Evolutionary conservation across 2,888 invertebrate genomes (phyloP).

Genomic region (Meiosimyza decipiens): DNA sequence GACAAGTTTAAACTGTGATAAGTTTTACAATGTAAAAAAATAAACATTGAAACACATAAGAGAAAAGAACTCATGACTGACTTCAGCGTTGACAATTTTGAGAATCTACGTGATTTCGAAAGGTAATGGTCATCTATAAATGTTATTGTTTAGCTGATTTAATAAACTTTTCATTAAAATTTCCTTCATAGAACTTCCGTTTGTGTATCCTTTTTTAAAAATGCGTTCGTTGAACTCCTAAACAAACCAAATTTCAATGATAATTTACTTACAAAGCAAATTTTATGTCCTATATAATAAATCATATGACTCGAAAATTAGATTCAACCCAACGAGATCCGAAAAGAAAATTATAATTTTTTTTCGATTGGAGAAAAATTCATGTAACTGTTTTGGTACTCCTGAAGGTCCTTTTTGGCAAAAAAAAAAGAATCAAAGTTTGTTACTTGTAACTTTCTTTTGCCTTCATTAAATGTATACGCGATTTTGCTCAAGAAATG

Average conservation of each 20-base stretch:
- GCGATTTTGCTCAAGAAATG: too few relatives aligned
- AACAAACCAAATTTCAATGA: too few relatives aligned
- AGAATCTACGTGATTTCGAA: slow-evolving; percentile 18
- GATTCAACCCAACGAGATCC: too few relatives aligned
- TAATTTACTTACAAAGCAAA: not conserved
- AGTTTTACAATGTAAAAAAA: not conserved
- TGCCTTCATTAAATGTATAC: too few relatives aligned
- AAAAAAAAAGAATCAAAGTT: too few relatives aligned
- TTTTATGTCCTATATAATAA: not conserved
- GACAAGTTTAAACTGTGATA: slow-evolving; percentile 34
- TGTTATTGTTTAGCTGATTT: not conserved
- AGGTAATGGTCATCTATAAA: slow-evolving; percentile 3
- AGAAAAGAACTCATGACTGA: slow-evolving; percentile 10
- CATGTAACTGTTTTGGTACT: too few relatives aligned
- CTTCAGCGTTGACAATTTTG: slow-evolving; percentile 33
- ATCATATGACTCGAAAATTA: not conserved
- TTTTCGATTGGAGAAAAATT: too few relatives aligned
- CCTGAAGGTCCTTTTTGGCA: too few relatives aligned
- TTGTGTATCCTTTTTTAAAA: not conserved
- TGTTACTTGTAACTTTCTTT: too few relatives aligned
- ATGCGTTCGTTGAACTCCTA: not conserved
- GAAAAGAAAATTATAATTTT: too few relatives aligned
- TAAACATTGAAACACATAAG: too few relatives aligned
- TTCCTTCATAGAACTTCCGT: not conserved
- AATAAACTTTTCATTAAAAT: not conserved